A percentile compares a stretch with the other conserved stretches of the same genome.
phyloP scores from a whole-genome alignment of 1,140 invertebrate species.

The Nixonia krombeini region DNA sequence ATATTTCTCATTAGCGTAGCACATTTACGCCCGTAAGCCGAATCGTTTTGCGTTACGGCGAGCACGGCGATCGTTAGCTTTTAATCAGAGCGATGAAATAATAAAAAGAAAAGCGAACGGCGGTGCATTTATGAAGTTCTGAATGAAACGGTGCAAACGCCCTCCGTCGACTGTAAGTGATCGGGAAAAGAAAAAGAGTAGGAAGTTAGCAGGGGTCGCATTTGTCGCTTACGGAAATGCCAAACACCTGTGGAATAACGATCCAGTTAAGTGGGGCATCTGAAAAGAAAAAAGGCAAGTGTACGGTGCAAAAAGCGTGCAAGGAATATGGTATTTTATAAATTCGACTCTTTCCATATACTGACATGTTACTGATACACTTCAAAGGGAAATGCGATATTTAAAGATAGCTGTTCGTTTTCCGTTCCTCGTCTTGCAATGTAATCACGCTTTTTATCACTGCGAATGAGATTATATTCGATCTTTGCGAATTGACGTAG shows the following conservation, averaged over 20 bases:
- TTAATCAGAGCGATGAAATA: slow-evolving; percentile 31
- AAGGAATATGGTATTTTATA: slow-evolving; percentile 50
- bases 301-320: slow-evolving; percentile 47
- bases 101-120: slow-evolving; percentile 43
- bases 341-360: too few species aligned
- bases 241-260: slow-evolving; percentile 72
- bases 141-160: slow-evolving; percentile 51
- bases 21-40: too few species aligned
- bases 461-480: too few species aligned
- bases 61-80: slow-evolving; percentile 34
- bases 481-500: too few species aligned
- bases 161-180: slow-evolving; percentile 61
- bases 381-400: too few species aligned
- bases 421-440: too few species aligned
- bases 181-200: slow-evolving; percentile 59
- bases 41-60: too few species aligned
- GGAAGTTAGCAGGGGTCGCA: slow-evolving; percentile 64
- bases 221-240: slow-evolving; percentile 71
- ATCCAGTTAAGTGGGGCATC: slow-evolving; percentile 68
- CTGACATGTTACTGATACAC: too few species aligned
- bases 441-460: too few species aligned
- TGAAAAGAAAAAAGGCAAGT: slow-evolving; percentile 65
- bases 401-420: too few species aligned
- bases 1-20: too few species aligned
- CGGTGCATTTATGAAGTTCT: slow-evolving; percentile 44